Evolutionary conservation across 2,113 vertebrate genomes (phyloP).

Genomic region (Daphoenositta chrysoptera): DNA sequence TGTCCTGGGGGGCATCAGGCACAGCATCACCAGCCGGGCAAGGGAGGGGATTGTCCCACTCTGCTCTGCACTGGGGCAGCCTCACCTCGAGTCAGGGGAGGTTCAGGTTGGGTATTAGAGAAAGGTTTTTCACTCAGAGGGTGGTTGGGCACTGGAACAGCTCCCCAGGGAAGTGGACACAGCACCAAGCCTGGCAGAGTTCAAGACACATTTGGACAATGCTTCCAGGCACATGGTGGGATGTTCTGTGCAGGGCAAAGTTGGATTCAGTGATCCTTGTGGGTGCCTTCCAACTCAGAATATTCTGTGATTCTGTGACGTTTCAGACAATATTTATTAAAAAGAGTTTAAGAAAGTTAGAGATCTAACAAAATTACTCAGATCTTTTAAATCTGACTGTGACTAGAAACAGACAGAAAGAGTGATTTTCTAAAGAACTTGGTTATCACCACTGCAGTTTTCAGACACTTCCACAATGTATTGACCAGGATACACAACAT

Average conservation of each 20-base stretch:
- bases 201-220: neutral
- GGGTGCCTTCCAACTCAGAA: neutral
- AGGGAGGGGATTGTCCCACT: neutral
- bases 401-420: neutral
- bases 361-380: neutral
- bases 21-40: accelerated
- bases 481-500: neutral
- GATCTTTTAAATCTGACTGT: neutral
- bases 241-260: neutral
- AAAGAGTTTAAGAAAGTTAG: neutral
- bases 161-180: neutral
- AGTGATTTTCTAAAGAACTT: neutral
- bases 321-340: neutral
- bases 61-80: neutral
- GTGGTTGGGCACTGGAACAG: neutral
- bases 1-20: no score
- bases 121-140: neutral
- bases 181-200: neutral
- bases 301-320: neutral
- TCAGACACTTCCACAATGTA: neutral
- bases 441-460: neutral
- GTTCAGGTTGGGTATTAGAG: neutral
- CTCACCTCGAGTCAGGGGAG: neutral
- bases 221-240: neutral
- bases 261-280: neutral